Evolutionary conservation across 2,888 invertebrate species (phyloP), one percentile per base, ranked within the genome.

Genomic region (Amphipyra berbera): DNA sequence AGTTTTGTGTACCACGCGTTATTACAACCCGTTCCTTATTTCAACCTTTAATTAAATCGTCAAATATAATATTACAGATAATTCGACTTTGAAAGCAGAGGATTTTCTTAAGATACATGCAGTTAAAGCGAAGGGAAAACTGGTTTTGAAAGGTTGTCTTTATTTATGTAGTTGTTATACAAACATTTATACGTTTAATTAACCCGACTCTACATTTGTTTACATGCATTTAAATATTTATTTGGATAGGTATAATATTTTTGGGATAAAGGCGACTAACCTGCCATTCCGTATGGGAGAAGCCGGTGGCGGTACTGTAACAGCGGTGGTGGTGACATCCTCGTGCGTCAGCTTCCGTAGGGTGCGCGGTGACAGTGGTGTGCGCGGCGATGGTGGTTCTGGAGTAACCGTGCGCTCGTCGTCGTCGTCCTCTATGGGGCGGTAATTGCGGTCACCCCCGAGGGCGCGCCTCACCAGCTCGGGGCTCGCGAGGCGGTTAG

Each of bases 401-500:
- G 93, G 92, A 64, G 91, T 90, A 68, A 86, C 91, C 57, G 94
- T 87, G 67, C 88, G 90, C 67, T 91, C 91, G 59, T 92, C 92
- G 63, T 91, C 92, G 62, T 92, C 92, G 72, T 93, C 90, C 71
- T 92, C 92, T 69, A 94, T 92, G 73, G 87, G 88, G 41, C 87
- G 88, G 81, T 93, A 94, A 74, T 84, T 79, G 59, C 90, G 86
- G 69, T 90, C 90, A 65, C 87, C 82, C 73, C 95, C 95, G 72
- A 96, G 92, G 33, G 97, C 97, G 87, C 97, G 97, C 72, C 98
- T 96, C 84, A 98, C 98, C 88, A 98, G 95, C 89, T 97, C 97
- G 65, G 98, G 98, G 91, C 97, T 98, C 84, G 97, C 97, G 76
- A 97, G 96, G 83, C 97, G 97, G 89, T 97, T 96, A 83, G 97